Base-by-base conservation (phyloP, 2,888 invertebrate species). In the Dinocampus coccinellae region DNA sequence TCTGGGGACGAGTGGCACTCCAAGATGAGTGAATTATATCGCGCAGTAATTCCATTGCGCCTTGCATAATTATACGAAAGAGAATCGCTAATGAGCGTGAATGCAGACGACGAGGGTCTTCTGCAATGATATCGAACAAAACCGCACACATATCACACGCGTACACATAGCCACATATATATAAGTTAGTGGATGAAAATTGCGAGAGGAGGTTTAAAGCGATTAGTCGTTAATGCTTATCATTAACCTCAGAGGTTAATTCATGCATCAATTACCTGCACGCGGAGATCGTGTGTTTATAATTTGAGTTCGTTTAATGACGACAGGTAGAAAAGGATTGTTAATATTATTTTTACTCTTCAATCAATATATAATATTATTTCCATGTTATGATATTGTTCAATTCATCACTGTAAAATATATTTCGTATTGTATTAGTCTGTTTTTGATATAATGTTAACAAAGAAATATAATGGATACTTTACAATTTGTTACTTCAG, bases 221-320 rank as follows among this genome's bases (percentile, higher is more conserved):
- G 81, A 83, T 83, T 83, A 83, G 80, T 82, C 81, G 80, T 82
- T 81, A 81, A 83, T 80, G 82, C 80, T 81, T 81, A 83, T 83
- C 82, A 80, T 83, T 83, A 82, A 83, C 83, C 83, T 75, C 74
- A 60, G 69, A 73, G 83, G 81, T 83, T 83, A 83, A 83, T 83
- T 81, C 77, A 72, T 73, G 79, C 82, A 81, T 83, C 79, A 82
- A 83, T 82, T 83, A 80, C 47, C 47, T 1, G 20, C 47, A 47
- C 47, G 16, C 47, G 47, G 47, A 7, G 47, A 47, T 47, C 47
- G 47, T 16, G 16, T 47, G 47, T 47, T 47, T 16, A n/a, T 47
- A 47, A 47, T 47, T 16, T n/a, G 16, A 47, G 6, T 47, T 47
- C 16, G 33, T 33, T 53, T 36, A 42, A 63, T 24, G 11, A 26